Evolutionary conservation across 2,113 vertebrate species (phyloP).

Genomic region (Colinus virginianus): DNA sequence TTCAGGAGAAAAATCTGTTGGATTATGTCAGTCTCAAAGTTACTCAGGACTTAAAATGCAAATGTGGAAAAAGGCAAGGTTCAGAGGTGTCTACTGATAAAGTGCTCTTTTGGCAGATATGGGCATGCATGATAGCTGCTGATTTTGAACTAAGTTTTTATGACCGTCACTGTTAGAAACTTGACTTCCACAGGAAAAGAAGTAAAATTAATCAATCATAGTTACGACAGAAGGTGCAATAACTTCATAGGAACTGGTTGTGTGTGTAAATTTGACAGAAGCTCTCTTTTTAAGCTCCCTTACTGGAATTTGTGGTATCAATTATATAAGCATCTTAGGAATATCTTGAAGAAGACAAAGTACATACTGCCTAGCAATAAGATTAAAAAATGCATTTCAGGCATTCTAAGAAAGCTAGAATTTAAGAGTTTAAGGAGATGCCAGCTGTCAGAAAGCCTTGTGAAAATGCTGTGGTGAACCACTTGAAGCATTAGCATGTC

Average conservation of each 20-base stretch:
- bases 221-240: background rate
- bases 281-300: background rate
- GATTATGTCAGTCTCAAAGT: background rate
- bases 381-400: background rate
- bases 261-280: background rate
- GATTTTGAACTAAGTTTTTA: background rate
- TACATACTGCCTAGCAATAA: background rate
- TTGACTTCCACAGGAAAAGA: background rate
- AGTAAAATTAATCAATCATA: background rate
- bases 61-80: background rate
- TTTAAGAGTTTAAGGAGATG: background rate
- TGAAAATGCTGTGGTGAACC: background rate
- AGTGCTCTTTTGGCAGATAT: background rate
- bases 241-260: background rate
- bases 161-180: background rate
- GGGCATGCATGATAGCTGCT: accelerated
- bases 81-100: background rate
- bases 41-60: background rate
- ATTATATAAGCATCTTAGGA: background rate
- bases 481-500: background rate
- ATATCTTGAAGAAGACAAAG: background rate
- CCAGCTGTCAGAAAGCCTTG: background rate
- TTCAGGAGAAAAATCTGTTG: background rate
- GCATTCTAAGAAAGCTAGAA: background rate
- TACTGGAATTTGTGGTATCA: background rate